phyloP scores from a whole-genome alignment of 2,113 vertebrate species.

The Herpetotheres cachinnans region DNA sequence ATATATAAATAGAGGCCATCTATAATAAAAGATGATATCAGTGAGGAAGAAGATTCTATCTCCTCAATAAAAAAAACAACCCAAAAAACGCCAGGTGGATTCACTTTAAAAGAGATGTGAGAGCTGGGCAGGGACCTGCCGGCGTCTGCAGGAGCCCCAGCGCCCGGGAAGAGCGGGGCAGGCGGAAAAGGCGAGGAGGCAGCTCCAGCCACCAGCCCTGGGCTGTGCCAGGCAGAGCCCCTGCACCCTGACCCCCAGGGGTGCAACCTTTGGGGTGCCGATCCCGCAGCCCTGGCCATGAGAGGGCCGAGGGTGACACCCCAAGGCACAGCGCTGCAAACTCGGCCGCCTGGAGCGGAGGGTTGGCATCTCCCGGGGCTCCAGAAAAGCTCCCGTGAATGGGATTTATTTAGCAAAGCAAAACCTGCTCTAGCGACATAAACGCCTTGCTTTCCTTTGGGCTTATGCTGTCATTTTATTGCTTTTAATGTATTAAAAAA shows the following conservation, averaged over 20 bases:
- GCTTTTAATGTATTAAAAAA: background rate
- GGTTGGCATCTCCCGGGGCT: background rate
- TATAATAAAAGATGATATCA: background rate
- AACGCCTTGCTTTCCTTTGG: background rate
- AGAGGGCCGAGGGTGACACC: constrained; percentile 20
- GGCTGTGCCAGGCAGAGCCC: too few relatives aligned
- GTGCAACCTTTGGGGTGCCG: background rate
- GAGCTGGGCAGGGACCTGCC: background rate
- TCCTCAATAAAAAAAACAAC: background rate
- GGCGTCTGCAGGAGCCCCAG: background rate
- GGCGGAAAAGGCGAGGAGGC: background rate
- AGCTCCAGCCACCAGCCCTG: background rate
- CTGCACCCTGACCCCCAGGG: background rate
- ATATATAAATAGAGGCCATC: background rate
- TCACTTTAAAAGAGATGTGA: background rate
- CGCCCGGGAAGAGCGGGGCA: background rate
- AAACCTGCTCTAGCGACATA: background rate
- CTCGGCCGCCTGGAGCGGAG: background rate
- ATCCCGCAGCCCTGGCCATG: background rate
- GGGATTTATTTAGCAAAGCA: background rate
- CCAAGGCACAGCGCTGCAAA: background rate
- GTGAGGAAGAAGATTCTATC: background rate
- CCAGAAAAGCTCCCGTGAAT: fast-evolving
- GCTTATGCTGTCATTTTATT: background rate
- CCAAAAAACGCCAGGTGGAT: background rate